Evolutionary conservation across 2,113 vertebrate species (phyloP).

Genomic region (Nycticorax nycticorax): DNA sequence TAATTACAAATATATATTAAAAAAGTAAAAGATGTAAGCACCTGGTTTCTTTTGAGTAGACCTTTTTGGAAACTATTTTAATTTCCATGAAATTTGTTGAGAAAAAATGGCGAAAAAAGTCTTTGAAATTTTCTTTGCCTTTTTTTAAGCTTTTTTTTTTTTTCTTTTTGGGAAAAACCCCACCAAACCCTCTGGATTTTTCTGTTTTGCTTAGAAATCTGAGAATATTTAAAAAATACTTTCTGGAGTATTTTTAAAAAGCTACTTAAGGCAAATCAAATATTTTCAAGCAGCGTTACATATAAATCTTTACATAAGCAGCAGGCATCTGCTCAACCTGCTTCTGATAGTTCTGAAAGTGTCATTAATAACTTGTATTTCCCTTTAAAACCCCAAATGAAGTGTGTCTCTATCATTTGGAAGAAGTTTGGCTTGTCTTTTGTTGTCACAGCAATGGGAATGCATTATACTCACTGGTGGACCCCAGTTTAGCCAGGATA

Average conservation of each 20-base stretch:
- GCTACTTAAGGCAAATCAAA: background rate
- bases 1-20: conserved; percentile 9
- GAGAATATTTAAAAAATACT: background rate
- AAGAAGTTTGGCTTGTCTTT: background rate
- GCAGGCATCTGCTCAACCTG: background rate
- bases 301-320: background rate
- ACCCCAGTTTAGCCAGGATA: background rate
- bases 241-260: background rate
- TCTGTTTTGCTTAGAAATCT: background rate
- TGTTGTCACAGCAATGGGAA: background rate
- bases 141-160: background rate
- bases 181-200: background rate
- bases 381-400: background rate
- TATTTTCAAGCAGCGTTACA: background rate
- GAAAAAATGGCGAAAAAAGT: background rate
- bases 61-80: background rate
- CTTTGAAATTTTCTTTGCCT: background rate
- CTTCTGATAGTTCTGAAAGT: background rate
- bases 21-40: background rate
- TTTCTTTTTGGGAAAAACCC: background rate
- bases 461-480: background rate
- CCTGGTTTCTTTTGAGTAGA: background rate
- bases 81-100: conserved; percentile 4
- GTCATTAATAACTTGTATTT: background rate
- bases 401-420: background rate